Conservation (phyloP, 1,140 invertebrate species). For the Bombus sibiricus region DNA sequence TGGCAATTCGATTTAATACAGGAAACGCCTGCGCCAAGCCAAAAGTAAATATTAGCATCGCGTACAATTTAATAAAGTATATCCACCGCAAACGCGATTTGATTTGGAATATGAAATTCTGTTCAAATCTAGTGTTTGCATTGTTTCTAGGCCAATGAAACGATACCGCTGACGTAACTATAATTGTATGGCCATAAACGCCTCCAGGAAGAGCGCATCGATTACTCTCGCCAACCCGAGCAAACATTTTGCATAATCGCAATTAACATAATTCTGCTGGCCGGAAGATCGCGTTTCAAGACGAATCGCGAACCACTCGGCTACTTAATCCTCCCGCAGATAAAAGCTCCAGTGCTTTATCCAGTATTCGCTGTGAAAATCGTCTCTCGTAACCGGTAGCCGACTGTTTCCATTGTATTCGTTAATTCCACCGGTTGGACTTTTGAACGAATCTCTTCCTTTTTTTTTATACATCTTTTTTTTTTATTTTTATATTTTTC, state of each 20-base stretch:
- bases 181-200: background rate
- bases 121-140: slow-evolving; percentile 42
- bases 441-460: background rate
- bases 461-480: background rate
- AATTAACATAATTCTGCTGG: slow-evolving; percentile 20
- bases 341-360: slow-evolving; percentile 12
- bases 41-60: slow-evolving; percentile 49
- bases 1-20: slow-evolving; percentile 38
- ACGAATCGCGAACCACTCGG: background rate
- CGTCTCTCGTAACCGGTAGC: background rate
- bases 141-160: slow-evolving; percentile 41
- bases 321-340: slow-evolving; percentile 2
- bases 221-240: background rate
- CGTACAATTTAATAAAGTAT: slow-evolving; percentile 57
- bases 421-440: background rate
- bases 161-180: slow-evolving; percentile 15
- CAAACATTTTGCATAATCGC: slow-evolving; percentile 34
- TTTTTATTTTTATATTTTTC: too few species aligned
- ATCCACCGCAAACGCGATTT: slow-evolving; percentile 30
- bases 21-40: background rate
- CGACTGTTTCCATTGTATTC: background rate
- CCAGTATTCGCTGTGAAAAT: background rate
- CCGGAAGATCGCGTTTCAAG: background rate
- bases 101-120: slow-evolving; percentile 37
- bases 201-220: background rate